phyloP scores from a whole-genome alignment of 2,888 invertebrate genomes.

The Dysmachus trigonus region DNA sequence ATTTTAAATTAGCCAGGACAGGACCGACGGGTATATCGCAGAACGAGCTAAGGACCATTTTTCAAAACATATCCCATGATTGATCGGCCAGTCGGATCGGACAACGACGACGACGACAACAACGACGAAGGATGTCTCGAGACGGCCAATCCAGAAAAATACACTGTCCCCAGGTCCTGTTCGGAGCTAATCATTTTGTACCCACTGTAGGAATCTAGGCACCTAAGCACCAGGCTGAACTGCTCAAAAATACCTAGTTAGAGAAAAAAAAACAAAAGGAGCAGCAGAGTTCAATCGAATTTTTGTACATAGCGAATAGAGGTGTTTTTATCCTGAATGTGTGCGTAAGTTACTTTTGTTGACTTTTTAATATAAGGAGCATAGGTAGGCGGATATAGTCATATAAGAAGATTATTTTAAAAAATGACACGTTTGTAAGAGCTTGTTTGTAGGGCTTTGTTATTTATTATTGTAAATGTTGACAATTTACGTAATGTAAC shows the following conservation, averaged over 20 bases:
- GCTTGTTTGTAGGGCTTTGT: constrained; percentile 39
- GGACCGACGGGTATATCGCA: not conserved
- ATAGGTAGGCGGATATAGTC: constrained; percentile 1
- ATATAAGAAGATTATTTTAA: constrained; percentile 8
- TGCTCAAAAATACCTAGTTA: not conserved
- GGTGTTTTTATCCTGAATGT: not conserved
- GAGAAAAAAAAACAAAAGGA: not conserved
- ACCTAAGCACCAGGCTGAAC: not conserved
- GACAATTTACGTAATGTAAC: not conserved
- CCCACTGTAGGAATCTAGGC: not conserved
- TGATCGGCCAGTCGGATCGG: not conserved
- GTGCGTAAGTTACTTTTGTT: constrained; percentile 18
- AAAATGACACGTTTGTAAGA: constrained; percentile 33
- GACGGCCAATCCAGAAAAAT: not conserved
- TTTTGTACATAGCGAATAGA: constrained; percentile 34
- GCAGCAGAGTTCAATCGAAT: constrained; percentile 23
- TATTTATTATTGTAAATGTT: constrained; percentile 42
- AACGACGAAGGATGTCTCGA: not conserved
- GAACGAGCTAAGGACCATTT: not conserved
- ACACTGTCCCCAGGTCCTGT: not conserved
- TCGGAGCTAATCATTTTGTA: constrained; percentile 13
- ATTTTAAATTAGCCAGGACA: not conserved
- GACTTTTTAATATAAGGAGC: not conserved
- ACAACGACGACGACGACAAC: not conserved
- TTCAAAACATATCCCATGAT: not conserved